A percentile compares a stretch with the other conserved stretches of the same genome.
These are phyloP conservation scores for Avahi laniger DNA, from an alignment of 2,797 vertebrate genomes.

Conservation along the genomic window DNA sequence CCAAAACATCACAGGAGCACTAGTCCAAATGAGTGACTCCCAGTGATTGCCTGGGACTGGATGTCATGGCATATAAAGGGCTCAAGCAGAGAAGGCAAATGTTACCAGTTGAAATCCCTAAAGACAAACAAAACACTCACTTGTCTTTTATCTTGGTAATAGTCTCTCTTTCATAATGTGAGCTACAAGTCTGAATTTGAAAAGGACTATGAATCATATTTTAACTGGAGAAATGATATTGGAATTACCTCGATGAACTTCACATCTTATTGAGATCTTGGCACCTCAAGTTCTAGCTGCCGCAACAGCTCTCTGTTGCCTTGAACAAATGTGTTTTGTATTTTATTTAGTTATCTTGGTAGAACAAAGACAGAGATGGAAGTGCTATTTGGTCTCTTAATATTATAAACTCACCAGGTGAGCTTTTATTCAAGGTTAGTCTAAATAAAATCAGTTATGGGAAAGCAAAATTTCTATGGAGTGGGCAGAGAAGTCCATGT, in stretches of 20 bases:
- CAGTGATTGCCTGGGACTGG: background rate
- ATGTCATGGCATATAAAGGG: background rate
- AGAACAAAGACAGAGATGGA: background rate
- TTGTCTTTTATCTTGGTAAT: background rate
- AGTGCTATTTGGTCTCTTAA: background rate
- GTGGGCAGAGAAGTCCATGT: background rate
- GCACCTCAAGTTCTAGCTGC: background rate
- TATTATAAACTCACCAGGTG: background rate
- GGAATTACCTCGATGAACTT: background rate
- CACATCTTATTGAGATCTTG: background rate
- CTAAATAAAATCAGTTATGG: background rate
- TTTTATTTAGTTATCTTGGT: background rate
- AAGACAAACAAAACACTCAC: background rate
- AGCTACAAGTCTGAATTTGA: background rate
- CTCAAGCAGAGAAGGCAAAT: background rate
- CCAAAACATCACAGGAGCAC: background rate
- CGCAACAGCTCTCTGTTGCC: background rate
- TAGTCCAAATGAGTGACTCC: background rate
- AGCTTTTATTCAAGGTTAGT: background rate
- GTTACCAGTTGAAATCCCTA: background rate
- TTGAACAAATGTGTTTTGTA: background rate
- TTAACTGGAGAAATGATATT: background rate
- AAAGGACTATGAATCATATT: background rate
- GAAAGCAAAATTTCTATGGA: background rate
- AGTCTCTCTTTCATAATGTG: background rate